Evolutionary conservation across 2,113 vertebrate species (phyloP).

Genomic region (Tychaedon coryphoeus): DNA sequence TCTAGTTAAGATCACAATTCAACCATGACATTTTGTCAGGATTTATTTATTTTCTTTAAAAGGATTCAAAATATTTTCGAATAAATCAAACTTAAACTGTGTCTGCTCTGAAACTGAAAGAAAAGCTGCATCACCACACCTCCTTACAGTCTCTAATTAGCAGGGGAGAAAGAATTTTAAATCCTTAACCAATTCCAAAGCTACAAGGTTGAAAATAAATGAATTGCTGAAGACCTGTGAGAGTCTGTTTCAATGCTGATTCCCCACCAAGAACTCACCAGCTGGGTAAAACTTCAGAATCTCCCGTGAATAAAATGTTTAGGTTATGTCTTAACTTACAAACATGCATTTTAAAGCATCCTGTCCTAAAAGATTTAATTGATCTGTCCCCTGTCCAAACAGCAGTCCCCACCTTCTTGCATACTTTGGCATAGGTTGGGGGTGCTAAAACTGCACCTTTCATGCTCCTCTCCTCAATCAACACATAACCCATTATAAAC

Average conservation of each 20-base stretch:
- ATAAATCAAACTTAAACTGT: background rate
- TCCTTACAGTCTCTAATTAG: background rate
- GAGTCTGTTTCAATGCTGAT: background rate
- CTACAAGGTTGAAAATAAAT: background rate
- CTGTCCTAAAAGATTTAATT: constrained; percentile 52
- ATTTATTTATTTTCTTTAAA: background rate
- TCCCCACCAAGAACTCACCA: background rate
- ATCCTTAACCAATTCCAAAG: constrained; percentile 3
- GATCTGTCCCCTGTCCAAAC: constrained; percentile 48
- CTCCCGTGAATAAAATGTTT: constrained; percentile 39
- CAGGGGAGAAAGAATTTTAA: background rate
- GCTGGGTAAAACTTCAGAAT: constrained; percentile 17
- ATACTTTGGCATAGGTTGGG: constrained; percentile 8
- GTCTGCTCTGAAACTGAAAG: background rate
- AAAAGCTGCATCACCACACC: background rate
- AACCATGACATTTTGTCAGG: background rate
- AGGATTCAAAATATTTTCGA: background rate
- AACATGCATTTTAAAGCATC: constrained; percentile 57
- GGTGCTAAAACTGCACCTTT: constrained; percentile 44
- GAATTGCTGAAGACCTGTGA: background rate
- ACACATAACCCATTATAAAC: constrained; percentile 66
- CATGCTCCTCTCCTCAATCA: constrained; percentile 59
- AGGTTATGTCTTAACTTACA: constrained; percentile 60
- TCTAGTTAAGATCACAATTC: background rate
- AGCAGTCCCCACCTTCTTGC: background rate